Evolutionary conservation across 1,140 invertebrate genomes (phyloP).

Genomic region (Drusus annulatus): DNA sequence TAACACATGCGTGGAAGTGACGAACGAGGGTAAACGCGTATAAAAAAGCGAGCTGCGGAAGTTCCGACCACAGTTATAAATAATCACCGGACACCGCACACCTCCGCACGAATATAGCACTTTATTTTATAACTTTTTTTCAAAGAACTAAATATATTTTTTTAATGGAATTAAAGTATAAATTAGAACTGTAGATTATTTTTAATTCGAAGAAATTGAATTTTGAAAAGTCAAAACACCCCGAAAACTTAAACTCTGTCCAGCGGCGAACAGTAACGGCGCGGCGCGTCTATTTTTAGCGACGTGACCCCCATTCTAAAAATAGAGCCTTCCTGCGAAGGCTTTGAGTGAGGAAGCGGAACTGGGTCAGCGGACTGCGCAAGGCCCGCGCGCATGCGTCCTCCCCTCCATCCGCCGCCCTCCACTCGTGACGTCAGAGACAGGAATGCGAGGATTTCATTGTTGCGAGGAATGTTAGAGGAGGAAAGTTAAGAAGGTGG

Average conservation of each 20-base stretch:
- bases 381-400: slow-evolving; percentile 62
- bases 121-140: too few species aligned
- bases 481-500: background rate
- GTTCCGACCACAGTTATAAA: too few species aligned
- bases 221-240: slow-evolving; percentile 33
- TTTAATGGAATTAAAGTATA: too few species aligned
- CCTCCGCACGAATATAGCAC: too few species aligned
- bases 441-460: slow-evolving; percentile 52
- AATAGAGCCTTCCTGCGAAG: slow-evolving; percentile 49
- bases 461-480: slow-evolving; percentile 22
- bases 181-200: too few species aligned
- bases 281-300: slow-evolving; percentile 53
- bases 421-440: slow-evolving; percentile 69
- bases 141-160: too few species aligned
- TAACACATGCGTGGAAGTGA: too few species aligned
- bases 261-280: slow-evolving; percentile 21
- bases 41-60: too few species aligned
- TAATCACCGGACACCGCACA: too few species aligned
- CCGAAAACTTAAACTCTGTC: background rate
- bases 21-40: too few species aligned
- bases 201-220: background rate
- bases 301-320: slow-evolving; percentile 51
- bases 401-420: slow-evolving; percentile 61
- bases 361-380: slow-evolving; percentile 66
- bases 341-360: slow-evolving; percentile 60